Evolutionary conservation across 2,113 vertebrate genomes (phyloP), one percentile per base, ranked within the genome.

Genomic region (Acanthisitta chloris): DNA sequence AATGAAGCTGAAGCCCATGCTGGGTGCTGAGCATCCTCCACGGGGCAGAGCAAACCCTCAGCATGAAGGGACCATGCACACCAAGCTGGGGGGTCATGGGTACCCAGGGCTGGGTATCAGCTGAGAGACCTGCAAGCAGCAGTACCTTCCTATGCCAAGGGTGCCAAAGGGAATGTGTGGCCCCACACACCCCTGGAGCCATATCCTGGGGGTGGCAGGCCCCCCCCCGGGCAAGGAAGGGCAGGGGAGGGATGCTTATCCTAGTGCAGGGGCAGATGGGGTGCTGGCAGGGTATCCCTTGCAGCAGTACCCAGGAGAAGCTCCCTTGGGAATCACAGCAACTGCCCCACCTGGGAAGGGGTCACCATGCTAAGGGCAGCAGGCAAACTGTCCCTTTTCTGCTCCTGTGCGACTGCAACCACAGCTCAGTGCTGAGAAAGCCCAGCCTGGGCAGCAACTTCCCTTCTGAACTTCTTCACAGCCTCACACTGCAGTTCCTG

Each of bases 191-290:
- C 17, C 9, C 71, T 34, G 73, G 17, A 79, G 66, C 52, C n/a
- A 31, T 2, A 33, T 40, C n/a, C 28, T n/a, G 3, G 19, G 17
- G 10, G 31, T 40, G 51, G 43, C 24, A 24, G 6, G 11, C 28
- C 28, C 3, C 23, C 46, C 6, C 42, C 2, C 29, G 36, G 57
- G 51, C 19, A 2, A 61, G 57, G 16, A 51, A 40, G 45, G 8
- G 49, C 40, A 88, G 31, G 31, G 49, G 26, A 69, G 49, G 45
- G 29, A 7, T 80, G 72, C 66, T 80, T 61, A 79, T 31, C 48
- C 38, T 19, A 5, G 31, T 66, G 23, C 8, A 11, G 54, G 15
- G 42, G 6, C 2, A 1, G 1, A 10, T 0, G 1, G n/a, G 46
- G 12, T n/a, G 31, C 48, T 72, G 48, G 52, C 17, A 3, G 19